Base-by-base conservation (phyloP, 2,888 invertebrate species). In the Acronicta aceris region DNA sequence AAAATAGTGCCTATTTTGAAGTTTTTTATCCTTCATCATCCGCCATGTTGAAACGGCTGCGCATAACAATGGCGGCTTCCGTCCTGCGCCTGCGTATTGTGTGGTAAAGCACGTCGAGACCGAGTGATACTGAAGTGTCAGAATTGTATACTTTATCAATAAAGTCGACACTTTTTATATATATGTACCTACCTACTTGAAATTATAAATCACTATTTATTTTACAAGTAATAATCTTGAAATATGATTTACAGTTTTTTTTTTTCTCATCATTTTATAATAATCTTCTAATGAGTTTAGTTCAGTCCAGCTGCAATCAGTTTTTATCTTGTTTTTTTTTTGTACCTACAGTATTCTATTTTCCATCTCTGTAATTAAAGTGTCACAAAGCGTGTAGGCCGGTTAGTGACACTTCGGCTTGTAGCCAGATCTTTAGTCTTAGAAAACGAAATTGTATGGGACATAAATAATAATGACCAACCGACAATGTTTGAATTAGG, bases 51-150 rank as follows among this genome's bases (percentile, higher is more conserved):
- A 10, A 52, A 40, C 70, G 68, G 36, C 59, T 61, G 53, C 51
- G 53, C 59, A 53, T 67, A 75, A 77, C 78, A 77, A 77, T 75
- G 71, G 65, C 50, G 47, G 65, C 52, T 69, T 78, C 76, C 75
- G 75, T 70, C 59, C 57, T 1, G 33, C 45, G 51, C 41, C 33
- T 43, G 60, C 41, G 65, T 42, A 70, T 69, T 77, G 73, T 76
- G 51, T 59, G 15, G 50, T 46, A 17, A 21, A 41, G 47, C 69
- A 77, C 61, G 63, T 21, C 27, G 42, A 33, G 54, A n/a, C 41
- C 2, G 40, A 58, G 21, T 77, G 59, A 65, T 74, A 53, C 56
- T 38, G 41, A 45, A 40, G 56, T 58, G 59, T 56, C 49, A 45
- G 57, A 65, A 58, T 46, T 21, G 36, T 56, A 54, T 45, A 41